Conservation (phyloP, 2,113 vertebrate species). For the Vidua chalybeata region DNA sequence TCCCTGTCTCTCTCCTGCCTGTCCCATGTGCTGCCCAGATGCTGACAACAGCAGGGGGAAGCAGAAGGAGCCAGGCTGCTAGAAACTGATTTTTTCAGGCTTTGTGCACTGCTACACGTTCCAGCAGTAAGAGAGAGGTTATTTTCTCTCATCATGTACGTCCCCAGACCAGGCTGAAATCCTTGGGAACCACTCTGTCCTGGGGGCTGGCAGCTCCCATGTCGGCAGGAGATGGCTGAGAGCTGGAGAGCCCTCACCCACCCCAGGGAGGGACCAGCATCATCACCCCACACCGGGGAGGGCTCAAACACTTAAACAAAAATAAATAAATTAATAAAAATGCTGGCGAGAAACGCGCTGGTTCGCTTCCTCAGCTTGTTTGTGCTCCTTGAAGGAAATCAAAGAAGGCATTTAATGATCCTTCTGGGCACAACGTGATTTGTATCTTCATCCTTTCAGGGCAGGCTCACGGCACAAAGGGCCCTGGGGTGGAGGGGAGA, state of each 20-base stretch:
- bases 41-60: neutral
- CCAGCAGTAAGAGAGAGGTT: neutral
- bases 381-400: constrained; percentile 5
- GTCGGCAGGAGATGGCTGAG: neutral
- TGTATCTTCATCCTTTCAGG: neutral
- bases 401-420: neutral
- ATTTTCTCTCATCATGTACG: neutral
- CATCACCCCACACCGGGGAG: fast-evolving
- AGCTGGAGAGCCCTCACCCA: neutral
- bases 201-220: fast-evolving
- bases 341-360: neutral
- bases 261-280: fast-evolving
- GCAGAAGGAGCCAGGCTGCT: neutral
- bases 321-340: neutral
- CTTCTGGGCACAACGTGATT: neutral
- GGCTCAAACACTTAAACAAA: neutral
- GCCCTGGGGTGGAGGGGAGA: neutral
- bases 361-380: neutral
- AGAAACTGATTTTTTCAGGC: neutral
- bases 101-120: neutral
- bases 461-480: neutral
- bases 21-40: neutral
- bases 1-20: neutral
- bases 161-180: neutral
- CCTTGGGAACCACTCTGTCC: neutral